Percentiles rank a stretch among this genome's conserved stretches.
Evolutionary conservation across 2,797 vertebrate genomes (phyloP).

Genomic region (Gobionotothen gibberifrons): DNA sequence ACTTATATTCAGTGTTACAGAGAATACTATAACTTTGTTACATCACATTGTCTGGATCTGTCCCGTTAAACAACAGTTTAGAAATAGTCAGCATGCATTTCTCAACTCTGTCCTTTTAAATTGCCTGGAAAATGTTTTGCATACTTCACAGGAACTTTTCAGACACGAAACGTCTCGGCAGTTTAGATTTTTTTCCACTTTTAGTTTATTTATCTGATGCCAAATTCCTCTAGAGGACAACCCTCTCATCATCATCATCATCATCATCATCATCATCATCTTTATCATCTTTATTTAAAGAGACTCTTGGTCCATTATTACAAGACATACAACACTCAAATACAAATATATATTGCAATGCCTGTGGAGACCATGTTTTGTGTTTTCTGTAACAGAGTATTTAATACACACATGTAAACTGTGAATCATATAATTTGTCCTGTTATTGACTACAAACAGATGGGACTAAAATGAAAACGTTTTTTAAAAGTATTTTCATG

Average conservation of each 20-base stretch:
- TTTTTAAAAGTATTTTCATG: constrained; percentile 56
- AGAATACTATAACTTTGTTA: no score
- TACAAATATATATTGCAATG: constrained; percentile 18
- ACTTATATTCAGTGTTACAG: not conserved
- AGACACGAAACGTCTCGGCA: not conserved
- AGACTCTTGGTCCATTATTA: no score
- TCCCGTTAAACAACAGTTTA: not conserved
- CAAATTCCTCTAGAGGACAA: constrained; percentile 3
- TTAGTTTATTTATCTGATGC: constrained; percentile 19
- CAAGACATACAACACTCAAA: no score
- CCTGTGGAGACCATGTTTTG: constrained; percentile 24
- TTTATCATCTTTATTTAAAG: no score
- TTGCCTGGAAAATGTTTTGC: constrained; percentile 4
- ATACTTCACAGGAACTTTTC: constrained; percentile 8
- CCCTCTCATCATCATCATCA: no score
- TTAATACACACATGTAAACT: constrained; percentile 43
- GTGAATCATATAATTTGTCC: constrained; percentile 50
- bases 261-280: no score
- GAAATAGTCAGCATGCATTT: not conserved
- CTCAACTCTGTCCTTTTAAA: not conserved
- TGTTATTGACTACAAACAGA: constrained; percentile 34
- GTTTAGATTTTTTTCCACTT: constrained; percentile 14
- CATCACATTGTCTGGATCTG: not conserved
- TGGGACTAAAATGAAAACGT: constrained; percentile 44
- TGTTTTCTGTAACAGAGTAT: constrained; percentile 44